A percentile compares a stretch with the other conserved stretches of the same genome.
Conservation (phyloP, 1,140 invertebrate genomes). For the Camponotus pennsylvanicus region DNA sequence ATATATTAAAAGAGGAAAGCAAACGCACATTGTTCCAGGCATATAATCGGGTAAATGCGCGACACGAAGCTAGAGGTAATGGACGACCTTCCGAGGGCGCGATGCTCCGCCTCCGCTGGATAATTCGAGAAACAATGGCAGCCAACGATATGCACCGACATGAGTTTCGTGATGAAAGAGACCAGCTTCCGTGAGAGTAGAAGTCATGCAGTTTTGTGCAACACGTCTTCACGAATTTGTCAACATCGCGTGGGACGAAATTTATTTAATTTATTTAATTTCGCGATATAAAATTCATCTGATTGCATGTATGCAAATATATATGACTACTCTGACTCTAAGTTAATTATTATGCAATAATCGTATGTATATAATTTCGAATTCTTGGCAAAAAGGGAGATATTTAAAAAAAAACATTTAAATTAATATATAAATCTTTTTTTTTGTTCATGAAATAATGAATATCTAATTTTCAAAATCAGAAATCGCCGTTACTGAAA, state of each 20-base stretch:
- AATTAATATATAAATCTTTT: neutral
- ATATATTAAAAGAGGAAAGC: neutral
- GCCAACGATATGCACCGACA: slow-evolving; percentile 68
- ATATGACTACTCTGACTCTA: neutral
- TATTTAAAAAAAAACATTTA: neutral
- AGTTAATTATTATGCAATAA: neutral
- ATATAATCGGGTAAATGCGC: slow-evolving; percentile 58
- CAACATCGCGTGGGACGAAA: neutral
- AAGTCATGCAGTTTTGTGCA: slow-evolving; percentile 19
- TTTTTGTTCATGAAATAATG: neutral
- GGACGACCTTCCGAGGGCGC: slow-evolving; percentile 84
- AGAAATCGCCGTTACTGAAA: neutral
- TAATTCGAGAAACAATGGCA: slow-evolving; percentile 84
- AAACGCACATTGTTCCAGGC: slow-evolving; percentile 44
- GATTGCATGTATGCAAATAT: neutral
- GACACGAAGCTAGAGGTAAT: slow-evolving; percentile 70
- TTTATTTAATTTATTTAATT: neutral
- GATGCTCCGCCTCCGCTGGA: slow-evolving; percentile 82
- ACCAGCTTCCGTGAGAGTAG: slow-evolving; percentile 36
- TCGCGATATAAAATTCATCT: neutral
- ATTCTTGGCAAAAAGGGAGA: neutral
- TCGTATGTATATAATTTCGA: neutral
- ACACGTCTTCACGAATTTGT: neutral
- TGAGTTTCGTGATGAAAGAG: slow-evolving; percentile 17
- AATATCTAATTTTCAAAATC: slow-evolving; percentile 30